Evolutionary conservation across 2,888 invertebrate species (phyloP).

Genomic region (Caenorhabditis sp.): DNA sequence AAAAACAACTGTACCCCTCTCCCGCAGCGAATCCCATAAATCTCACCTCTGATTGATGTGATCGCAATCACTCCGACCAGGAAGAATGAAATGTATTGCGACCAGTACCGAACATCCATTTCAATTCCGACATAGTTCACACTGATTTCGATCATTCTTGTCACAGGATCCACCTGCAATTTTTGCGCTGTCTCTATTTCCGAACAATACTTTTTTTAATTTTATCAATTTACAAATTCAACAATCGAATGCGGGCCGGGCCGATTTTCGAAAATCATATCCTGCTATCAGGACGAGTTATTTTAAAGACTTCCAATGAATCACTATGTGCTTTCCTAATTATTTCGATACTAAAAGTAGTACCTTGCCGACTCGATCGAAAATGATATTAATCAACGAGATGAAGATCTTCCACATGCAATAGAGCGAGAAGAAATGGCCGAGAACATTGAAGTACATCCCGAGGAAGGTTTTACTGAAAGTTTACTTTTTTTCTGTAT

Average conservation of each 20-base stretch:
- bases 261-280: no score
- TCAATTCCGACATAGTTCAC: constrained; percentile 96
- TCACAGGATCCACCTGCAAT: constrained; percentile 90
- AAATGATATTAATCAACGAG: constrained; percentile 88
- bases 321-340: no score
- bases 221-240: no score
- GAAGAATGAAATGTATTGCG: constrained; percentile 97
- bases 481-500: not conserved
- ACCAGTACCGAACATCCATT: constrained; percentile 98
- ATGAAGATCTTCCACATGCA: constrained; percentile 99
- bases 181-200: no score
- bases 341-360: no score
- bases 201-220: not conserved
- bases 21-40: no score
- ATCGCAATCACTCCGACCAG: constrained; percentile 97
- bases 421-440: constrained; percentile 97
- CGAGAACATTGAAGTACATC: constrained; percentile 96
- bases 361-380: constrained; percentile 95
- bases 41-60: constrained; percentile 90
- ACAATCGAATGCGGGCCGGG: no score
- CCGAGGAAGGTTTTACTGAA: constrained; percentile 90
- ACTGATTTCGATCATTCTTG: constrained; percentile 94
- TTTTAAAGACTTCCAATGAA: no score
- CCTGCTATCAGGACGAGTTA: no score
- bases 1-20: no score